phyloP scores from a whole-genome alignment of 2,113 vertebrate genomes.

The Mellivora capensis region DNA sequence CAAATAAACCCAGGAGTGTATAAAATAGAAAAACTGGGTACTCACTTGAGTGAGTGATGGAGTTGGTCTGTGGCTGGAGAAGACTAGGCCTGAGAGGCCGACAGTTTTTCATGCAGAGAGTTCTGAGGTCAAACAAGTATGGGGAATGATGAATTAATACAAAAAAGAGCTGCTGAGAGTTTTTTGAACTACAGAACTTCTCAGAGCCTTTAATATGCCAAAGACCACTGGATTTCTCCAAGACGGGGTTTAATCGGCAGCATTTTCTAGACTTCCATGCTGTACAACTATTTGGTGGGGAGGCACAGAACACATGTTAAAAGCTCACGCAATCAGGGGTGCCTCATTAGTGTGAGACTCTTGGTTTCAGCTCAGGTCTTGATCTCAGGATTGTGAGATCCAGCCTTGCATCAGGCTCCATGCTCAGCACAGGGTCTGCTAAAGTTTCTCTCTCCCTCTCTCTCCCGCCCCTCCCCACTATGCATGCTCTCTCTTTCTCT shows the following conservation, averaged over 20 bases:
- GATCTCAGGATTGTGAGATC: neutral
- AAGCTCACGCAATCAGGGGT: neutral
- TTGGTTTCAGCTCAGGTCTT: neutral
- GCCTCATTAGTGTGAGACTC: neutral
- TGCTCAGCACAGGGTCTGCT: neutral
- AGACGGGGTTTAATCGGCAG: neutral
- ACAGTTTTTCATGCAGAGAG: neutral
- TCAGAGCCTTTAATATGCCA: neutral
- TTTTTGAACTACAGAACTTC: constrained; percentile 1
- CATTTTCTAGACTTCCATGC: neutral
- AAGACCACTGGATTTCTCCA: neutral
- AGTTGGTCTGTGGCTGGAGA: neutral
- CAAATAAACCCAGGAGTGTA: neutral
- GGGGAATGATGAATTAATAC: neutral
- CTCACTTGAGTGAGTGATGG: neutral
- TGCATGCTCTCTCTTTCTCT: neutral
- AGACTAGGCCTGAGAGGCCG: neutral
- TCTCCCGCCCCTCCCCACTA: neutral
- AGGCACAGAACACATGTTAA: neutral
- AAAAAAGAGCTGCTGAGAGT: neutral
- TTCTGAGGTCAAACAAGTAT: neutral
- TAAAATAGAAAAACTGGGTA: neutral
- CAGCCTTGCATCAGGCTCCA: neutral
- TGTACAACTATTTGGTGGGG: neutral
- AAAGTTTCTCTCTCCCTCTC: neutral